Evolutionary conservation across 2,797 vertebrate species (phyloP).

Genomic region (Oryzias dopingdopingensis): DNA sequence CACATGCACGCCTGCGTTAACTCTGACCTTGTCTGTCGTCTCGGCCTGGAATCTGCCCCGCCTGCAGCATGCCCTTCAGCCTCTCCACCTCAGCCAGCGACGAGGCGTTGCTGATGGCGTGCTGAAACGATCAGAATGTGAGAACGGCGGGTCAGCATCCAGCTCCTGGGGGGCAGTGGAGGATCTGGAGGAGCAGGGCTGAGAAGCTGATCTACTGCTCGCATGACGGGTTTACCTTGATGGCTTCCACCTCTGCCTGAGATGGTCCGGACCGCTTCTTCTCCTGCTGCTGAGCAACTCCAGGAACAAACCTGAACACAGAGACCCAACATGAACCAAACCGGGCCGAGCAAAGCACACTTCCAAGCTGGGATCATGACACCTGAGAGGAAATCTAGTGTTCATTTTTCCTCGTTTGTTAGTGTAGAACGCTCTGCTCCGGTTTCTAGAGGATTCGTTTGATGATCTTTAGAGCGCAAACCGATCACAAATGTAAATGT

Average conservation of each 20-base stretch:
- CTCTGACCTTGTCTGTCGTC: conserved; percentile 78
- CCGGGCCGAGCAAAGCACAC: too few species aligned
- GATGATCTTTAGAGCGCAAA: too few species aligned
- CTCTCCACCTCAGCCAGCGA: conserved; percentile 94
- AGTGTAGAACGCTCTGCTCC: too few species aligned
- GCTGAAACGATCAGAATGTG: conserved; percentile 64
- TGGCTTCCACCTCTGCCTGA: conserved; percentile 92
- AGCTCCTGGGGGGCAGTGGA: too few species aligned
- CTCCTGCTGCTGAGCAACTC: conserved; percentile 84
- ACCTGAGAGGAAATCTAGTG: too few species aligned
- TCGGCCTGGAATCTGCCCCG: conserved; percentile 92
- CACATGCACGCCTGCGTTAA: too few species aligned
- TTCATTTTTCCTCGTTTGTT: too few species aligned
- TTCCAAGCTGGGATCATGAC: too few species aligned
- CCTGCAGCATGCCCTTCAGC: conserved; percentile 91
- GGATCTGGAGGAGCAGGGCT: too few species aligned
- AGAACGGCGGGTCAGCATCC: not conserved
- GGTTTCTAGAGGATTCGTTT: too few species aligned
- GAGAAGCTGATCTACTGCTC: too few species aligned
- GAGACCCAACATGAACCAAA: not conserved
- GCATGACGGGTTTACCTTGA: conserved; percentile 80
- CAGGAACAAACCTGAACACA: conserved; percentile 84
- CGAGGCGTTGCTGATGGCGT: conserved; percentile 90
- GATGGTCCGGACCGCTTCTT: conserved; percentile 89
- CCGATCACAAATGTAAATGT: too few species aligned